Conservation (phyloP, 2,888 invertebrate species). For the Gortyna flavago region DNA sequence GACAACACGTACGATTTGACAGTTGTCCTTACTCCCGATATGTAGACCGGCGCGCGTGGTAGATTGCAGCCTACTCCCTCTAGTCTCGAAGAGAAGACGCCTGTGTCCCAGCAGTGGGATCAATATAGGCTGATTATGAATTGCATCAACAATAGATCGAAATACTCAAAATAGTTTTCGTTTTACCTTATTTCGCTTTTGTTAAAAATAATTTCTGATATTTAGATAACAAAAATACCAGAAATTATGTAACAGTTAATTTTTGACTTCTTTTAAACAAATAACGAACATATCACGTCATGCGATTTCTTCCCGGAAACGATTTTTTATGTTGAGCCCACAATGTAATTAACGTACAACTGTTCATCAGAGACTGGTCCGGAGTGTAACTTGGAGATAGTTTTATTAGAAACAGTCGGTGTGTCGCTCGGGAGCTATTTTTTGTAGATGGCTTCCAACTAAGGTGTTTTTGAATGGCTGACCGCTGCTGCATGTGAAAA, state of each 20-base stretch:
- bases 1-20: no score
- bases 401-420: conserved; percentile 65
- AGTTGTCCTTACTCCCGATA: no score
- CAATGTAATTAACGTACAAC: conserved; percentile 42
- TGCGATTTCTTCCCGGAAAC: not conserved
- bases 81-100: no score
- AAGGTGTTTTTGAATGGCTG: conserved; percentile 78
- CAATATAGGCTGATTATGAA: no score
- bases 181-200: no score
- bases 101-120: no score
- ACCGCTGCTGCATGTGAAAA: conserved; percentile 45
- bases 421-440: conserved; percentile 67
- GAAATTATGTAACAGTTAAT: not conserved
- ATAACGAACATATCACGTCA: not conserved
- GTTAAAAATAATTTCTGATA: no score
- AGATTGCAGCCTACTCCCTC: no score
- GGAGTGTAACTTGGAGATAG: conserved; percentile 71
- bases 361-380: conserved; percentile 46
- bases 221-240: not conserved
- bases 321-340: not conserved
- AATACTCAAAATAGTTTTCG: no score
- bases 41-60: no score
- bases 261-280: not conserved
- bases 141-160: no score
- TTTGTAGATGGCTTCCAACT: conserved; percentile 72